phyloP scores from a whole-genome alignment of 2,888 invertebrate genomes.

The Drosophila vallismaia region DNA sequence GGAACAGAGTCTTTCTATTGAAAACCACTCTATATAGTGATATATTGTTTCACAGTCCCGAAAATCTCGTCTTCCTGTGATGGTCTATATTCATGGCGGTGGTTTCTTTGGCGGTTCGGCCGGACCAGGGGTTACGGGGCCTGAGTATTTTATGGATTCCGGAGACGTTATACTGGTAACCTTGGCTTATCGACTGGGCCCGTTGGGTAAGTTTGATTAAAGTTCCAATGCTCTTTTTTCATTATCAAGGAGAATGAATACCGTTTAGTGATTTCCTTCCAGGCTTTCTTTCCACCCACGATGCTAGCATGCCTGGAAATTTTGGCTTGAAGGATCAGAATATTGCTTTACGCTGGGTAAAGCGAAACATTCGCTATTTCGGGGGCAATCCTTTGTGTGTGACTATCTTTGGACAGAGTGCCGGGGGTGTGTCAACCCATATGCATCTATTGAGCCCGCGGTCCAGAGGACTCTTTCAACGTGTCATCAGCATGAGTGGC shows the following conservation, averaged over 20 bases:
- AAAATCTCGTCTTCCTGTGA: constrained; percentile 81
- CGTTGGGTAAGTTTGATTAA: constrained; percentile 72
- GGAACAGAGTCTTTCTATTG: background rate
- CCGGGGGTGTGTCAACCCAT: constrained; percentile 84
- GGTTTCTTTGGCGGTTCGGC: constrained; percentile 85
- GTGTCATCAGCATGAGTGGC: constrained; percentile 85
- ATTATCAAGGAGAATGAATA: no score
- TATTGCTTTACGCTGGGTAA: constrained; percentile 84
- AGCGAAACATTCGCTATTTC: constrained; percentile 83
- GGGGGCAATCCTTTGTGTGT: constrained; percentile 84
- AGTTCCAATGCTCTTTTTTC: no score
- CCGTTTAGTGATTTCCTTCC: background rate
- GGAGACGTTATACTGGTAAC: constrained; percentile 84
- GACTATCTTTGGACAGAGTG: constrained; percentile 85
- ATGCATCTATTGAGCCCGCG: constrained; percentile 84
- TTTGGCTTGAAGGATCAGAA: constrained; percentile 85
- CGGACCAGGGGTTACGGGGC: constrained; percentile 83
- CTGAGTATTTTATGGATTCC: constrained; percentile 85
- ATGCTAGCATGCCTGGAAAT: constrained; percentile 84
- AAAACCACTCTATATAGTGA: no score
- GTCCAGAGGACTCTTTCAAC: constrained; percentile 84
- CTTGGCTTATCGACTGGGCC: constrained; percentile 84
- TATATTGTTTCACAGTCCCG: background rate
- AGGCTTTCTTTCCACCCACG: constrained; percentile 85
- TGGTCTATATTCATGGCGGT: constrained; percentile 85